phyloP scores from a whole-genome alignment of 1,140 invertebrate genomes.

The Heliothis virescens region DNA sequence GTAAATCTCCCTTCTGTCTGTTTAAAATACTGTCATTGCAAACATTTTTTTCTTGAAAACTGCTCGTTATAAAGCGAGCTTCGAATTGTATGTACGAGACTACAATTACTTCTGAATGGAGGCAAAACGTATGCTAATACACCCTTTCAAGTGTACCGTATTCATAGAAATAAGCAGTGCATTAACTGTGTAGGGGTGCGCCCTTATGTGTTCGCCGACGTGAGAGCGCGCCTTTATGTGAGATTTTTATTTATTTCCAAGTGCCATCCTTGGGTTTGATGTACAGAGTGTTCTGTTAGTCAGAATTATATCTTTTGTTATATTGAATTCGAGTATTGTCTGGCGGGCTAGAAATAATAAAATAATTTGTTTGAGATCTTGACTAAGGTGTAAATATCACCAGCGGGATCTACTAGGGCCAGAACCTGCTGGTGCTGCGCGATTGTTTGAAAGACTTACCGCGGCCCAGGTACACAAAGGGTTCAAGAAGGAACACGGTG shows the following conservation, averaged over 20 bases:
- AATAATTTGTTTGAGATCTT: too few relatives aligned
- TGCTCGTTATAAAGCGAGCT: conserved; percentile 18
- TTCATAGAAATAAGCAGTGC: conserved; percentile 37
- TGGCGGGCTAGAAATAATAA: too few relatives aligned
- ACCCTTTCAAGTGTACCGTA: conserved; percentile 26
- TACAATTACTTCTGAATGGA: conserved; percentile 37
- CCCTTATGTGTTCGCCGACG: background rate
- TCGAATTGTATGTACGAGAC: conserved; percentile 20
- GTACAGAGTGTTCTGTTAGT: background rate
- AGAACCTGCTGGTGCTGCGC: too few relatives aligned
- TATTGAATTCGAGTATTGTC: too few relatives aligned
- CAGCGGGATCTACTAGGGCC: too few relatives aligned
- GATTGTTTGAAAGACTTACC: too few relatives aligned
- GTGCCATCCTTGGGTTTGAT: background rate
- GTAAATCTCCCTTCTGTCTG: too few relatives aligned
- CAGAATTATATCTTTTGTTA: too few relatives aligned
- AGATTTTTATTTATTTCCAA: background rate
- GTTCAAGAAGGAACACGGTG: too few relatives aligned
- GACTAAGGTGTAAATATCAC: too few relatives aligned
- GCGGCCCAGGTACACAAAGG: too few relatives aligned
- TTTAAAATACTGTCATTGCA: too few relatives aligned
- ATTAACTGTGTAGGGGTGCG: conserved; percentile 13
- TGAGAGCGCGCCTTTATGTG: background rate
- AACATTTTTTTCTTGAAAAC: background rate
- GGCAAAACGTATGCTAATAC: conserved; percentile 39